Percentiles rank a stretch among this genome's conserved stretches.
phyloP scores from a whole-genome alignment of 2,113 vertebrate species.

The Hymenochirus boettgeri region DNA sequence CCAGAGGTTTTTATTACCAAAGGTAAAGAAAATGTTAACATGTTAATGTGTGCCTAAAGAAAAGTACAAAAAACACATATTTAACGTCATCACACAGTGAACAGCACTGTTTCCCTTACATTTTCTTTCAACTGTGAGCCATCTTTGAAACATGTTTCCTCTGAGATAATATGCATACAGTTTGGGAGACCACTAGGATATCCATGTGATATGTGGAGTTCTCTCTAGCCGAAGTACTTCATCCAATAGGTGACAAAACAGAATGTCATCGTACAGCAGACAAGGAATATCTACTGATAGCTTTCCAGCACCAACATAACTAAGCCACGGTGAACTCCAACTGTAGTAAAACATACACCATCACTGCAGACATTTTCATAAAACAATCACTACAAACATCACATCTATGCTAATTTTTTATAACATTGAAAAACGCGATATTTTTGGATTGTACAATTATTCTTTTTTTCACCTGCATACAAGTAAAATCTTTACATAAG shows the following conservation, averaged over 20 bases:
- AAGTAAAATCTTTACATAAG: too few relatives aligned
- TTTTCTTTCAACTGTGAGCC: conserved; percentile 93
- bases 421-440: too few relatives aligned
- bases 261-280: conserved; percentile 83
- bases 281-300: conserved; percentile 78
- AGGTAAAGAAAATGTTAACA: too few relatives aligned
- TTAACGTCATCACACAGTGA: too few relatives aligned
- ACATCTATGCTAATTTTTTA: too few relatives aligned
- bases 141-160: conserved; percentile 86
- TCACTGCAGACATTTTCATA: background rate
- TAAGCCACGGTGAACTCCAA: conserved; percentile 79
- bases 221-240: conserved; percentile 92
- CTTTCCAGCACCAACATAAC: conserved; percentile 86
- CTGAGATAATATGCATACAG: conserved; percentile 84
- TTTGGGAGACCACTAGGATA: conserved; percentile 76
- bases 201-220: conserved; percentile 73
- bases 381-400: too few relatives aligned
- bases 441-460: too few relatives aligned
- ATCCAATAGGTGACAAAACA: conserved; percentile 95
- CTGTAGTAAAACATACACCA: conserved; percentile 43
- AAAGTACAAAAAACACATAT: too few relatives aligned
- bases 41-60: too few relatives aligned
- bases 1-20: too few relatives aligned
- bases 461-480: too few relatives aligned
- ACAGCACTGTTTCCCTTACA: too few relatives aligned